Base-by-base conservation (phyloP, 2,113 vertebrate species). In the Varanus komodoensis region DNA sequence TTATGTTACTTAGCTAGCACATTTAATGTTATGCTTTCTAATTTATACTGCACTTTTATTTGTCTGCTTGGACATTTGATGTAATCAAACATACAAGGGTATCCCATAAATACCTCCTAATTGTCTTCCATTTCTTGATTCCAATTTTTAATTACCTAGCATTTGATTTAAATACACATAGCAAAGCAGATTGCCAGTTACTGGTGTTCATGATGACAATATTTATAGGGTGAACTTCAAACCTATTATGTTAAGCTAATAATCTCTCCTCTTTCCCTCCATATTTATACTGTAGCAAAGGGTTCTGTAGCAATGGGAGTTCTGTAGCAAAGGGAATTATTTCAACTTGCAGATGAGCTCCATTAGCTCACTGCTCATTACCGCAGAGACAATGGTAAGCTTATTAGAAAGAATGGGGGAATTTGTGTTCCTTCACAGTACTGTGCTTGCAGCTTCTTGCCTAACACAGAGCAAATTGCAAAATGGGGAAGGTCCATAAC, bases 191-290 rank as follows among this genome's bases (percentile, higher is more conserved):
- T 77, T 92, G 89, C 82, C 92, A 44, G 27, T 44, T 88, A 44
- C 64, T 87, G 91, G 89, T 88, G 84, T 84, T 61, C 73, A 74
- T 89, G 15, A 69, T 4, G 6, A 90, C 86, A 89, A 88, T 54
- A 79, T 87, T 77, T 84, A 91, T 85, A 69, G 90, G 82, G 71
- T 61, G 34, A 90, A 83, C 54, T 82, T 89, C 89, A 94, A 90
- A 92, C 25, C 87, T 71, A 78, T 78, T 61, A 48, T 9, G 7
- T 0, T 0, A 67, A 83, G 7, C 0, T 0, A 67, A 83, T 27
- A 86, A 92, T 87, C 74, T 34, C 25, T 93, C 38, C 87, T 84
- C 89, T 87, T 0, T 0, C 4, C 61, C 32, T 75, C 74, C 87
- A 92, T 79, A 23, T 90, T 93, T 94, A 89, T 79, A 44, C 38